Percentiles rank a stretch among this genome's conserved stretches.
phyloP scores from a whole-genome alignment of 2,797 vertebrate species.

The Sandelia bainsii region DNA sequence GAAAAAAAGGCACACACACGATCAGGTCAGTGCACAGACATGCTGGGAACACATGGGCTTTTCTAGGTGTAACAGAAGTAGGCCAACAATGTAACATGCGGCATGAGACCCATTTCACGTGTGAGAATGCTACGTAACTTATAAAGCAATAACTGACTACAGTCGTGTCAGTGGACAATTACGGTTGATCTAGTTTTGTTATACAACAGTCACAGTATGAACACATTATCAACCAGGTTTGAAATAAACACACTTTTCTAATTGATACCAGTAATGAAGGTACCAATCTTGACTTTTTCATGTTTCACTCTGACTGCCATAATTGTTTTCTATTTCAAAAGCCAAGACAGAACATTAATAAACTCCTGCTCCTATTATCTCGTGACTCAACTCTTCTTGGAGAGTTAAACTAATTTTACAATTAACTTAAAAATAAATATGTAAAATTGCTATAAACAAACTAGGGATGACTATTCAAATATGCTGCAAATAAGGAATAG shows the following conservation, averaged over 20 bases:
- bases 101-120: conserved; percentile 30
- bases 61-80: conserved; percentile 62
- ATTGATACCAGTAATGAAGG: neutral
- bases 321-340: neutral
- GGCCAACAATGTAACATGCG: conserved; percentile 51
- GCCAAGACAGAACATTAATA: neutral
- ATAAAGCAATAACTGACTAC: neutral
- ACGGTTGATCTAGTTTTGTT: neutral
- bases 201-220: neutral
- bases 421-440: neutral
- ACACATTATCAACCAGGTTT: neutral
- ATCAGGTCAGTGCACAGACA: conserved; percentile 37
- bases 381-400: neutral
- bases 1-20: conserved; percentile 5
- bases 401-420: neutral
- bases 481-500: neutral
- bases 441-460: neutral
- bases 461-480: neutral
- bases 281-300: neutral
- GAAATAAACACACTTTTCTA: neutral
- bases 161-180: neutral
- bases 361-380: too few species aligned
- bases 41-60: conserved; percentile 1
- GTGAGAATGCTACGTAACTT: conserved; percentile 1
- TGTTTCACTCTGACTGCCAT: neutral